A percentile compares a stretch with the other conserved stretches of the same genome.
Evolutionary conservation across 2,797 vertebrate species (phyloP).

Genomic region (Remorina albescens): DNA sequence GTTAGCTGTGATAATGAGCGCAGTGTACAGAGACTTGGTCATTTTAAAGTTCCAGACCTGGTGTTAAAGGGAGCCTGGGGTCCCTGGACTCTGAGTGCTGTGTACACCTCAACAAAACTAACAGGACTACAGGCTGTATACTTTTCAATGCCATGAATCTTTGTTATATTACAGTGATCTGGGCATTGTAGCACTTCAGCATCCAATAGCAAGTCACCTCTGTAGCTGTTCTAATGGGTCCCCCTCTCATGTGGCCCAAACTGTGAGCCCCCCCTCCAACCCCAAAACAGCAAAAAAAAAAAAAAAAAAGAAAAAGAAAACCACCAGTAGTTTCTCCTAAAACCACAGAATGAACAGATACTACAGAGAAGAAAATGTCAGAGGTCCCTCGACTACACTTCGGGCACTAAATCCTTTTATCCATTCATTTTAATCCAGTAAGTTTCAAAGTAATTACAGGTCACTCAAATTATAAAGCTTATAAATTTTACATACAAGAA

Average conservation of each 20-base stretch:
- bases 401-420: not conserved
- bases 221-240: not conserved
- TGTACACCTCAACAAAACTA: not conserved
- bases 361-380: not conserved
- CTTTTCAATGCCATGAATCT: not conserved
- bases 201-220: not conserved
- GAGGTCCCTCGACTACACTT: not conserved
- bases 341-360: not conserved
- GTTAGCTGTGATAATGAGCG: not conserved
- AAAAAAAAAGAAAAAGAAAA: too few species aligned
- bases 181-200: not conserved
- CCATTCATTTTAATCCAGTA: not conserved
- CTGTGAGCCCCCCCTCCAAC: too few species aligned
- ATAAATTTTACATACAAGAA: not conserved
- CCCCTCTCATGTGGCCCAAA: not conserved
- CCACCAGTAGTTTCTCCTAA: not conserved
- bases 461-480: not conserved
- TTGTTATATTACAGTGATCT: not conserved
- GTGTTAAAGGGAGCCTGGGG: not conserved
- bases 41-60: not conserved
- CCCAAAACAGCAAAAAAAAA: too few species aligned
- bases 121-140: not conserved
- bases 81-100: not conserved
- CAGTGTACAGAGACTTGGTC: slow-evolving; percentile 3
- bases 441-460: not conserved